Evolutionary conservation across 2,113 vertebrate species (phyloP).

Genomic region (Podarcis cretensis): DNA sequence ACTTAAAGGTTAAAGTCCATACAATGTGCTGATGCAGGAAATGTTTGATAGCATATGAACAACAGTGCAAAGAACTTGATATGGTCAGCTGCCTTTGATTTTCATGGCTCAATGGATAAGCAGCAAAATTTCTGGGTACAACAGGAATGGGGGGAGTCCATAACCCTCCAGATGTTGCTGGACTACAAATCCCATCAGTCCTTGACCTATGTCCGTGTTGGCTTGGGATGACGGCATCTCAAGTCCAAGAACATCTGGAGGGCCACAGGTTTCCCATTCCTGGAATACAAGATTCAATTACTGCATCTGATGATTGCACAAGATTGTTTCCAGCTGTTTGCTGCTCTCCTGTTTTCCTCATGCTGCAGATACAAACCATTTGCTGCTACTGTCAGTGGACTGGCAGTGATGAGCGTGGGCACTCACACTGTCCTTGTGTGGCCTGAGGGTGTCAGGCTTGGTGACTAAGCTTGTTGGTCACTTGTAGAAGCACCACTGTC

Average conservation of each 20-base stretch:
- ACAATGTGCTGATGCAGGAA: background rate
- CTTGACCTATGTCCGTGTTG: too few species aligned
- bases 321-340: background rate
- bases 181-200: too few species aligned
- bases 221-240: too few species aligned
- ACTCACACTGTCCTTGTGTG: background rate
- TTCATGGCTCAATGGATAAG: background rate
- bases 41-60: background rate
- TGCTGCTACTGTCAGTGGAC: background rate
- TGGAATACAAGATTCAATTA: background rate
- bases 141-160: too few species aligned
- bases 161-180: too few species aligned
- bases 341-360: background rate
- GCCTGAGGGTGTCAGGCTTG: background rate
- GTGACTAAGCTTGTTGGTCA: background rate
- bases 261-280: too few species aligned
- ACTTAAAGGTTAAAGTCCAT: constrained; percentile 6
- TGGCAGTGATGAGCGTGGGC: background rate
- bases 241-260: too few species aligned
- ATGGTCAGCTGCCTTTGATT: background rate
- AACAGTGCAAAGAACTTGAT: background rate
- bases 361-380: background rate
- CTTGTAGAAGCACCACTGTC: background rate
- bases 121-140: background rate
- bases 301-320: background rate